Evolutionary conservation across 2,113 vertebrate genomes (phyloP).

Genomic region (Poicephalus gulielmi): DNA sequence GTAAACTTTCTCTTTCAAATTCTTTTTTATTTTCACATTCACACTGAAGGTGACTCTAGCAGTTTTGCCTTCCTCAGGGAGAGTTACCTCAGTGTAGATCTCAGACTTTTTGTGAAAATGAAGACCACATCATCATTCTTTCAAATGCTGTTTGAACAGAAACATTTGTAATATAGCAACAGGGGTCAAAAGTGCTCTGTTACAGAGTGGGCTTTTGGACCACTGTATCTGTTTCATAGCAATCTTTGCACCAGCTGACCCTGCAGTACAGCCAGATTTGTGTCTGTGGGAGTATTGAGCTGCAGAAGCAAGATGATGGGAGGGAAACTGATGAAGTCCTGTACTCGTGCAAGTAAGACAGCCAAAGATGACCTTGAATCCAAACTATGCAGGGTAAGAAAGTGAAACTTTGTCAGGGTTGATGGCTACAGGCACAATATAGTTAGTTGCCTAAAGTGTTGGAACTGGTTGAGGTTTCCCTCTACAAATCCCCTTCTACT

Average conservation of each 20-base stretch:
- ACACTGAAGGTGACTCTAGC: not conserved
- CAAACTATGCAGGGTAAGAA: not conserved
- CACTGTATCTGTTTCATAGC: not conserved
- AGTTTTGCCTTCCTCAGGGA: not conserved
- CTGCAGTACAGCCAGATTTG: not conserved
- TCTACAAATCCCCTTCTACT: not conserved
- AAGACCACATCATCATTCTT: not conserved
- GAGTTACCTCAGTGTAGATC: not conserved
- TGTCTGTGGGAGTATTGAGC: not conserved
- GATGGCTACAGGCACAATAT: not conserved
- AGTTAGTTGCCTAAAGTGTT: not conserved
- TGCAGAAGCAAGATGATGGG: not conserved
- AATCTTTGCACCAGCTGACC: not conserved
- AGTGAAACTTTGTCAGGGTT: not conserved
- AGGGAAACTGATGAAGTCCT: not conserved
- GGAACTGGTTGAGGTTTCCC: not conserved
- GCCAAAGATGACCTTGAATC: not conserved
- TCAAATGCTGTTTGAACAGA: not conserved
- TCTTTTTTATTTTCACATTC: not conserved
- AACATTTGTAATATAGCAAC: not conserved
- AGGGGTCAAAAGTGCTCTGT: not conserved
- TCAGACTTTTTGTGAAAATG: not conserved
- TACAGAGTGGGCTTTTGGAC: not conserved
- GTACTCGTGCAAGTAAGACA: not conserved
- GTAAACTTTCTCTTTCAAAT: not conserved